Percentiles rank a stretch among this genome's conserved stretches.
These are phyloP conservation scores for Gnatocerus cornutus DNA, from an alignment of 2,888 invertebrate genomes.

Conservation along the genomic window DNA sequence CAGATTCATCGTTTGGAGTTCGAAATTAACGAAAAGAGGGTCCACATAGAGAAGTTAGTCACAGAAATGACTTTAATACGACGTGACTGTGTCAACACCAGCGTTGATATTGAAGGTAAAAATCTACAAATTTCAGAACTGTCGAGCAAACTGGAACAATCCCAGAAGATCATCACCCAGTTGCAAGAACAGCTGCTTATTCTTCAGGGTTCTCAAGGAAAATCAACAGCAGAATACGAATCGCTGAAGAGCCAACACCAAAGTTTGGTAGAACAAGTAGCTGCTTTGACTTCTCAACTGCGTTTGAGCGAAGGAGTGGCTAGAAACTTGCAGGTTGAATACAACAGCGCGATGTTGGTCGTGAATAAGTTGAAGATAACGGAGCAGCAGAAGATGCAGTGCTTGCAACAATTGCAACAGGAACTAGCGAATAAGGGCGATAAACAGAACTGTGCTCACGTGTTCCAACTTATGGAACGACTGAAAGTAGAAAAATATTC, in stretches of 20 bases:
- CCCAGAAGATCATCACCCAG: constrained; percentile 61
- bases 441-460: constrained; percentile 5
- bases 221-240: constrained; percentile 45
- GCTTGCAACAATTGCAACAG: constrained; percentile 59
- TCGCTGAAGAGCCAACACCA: constrained; percentile 49
- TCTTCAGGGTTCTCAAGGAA: constrained; percentile 49
- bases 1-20: constrained; percentile 68
- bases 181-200: constrained; percentile 66
- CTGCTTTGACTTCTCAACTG: constrained; percentile 52
- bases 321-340: constrained; percentile 54
- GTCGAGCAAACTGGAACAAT: constrained; percentile 58
- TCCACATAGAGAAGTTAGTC: constrained; percentile 32
- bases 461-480: constrained; percentile 53
- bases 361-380: constrained; percentile 56
- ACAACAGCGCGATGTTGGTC: constrained; percentile 53
- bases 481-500: constrained; percentile 46
- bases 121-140: constrained; percentile 57
- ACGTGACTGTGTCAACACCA: constrained; percentile 52
- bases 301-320: constrained; percentile 50
- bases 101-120: constrained; percentile 59
- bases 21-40: constrained; percentile 54
- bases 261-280: constrained; percentile 50
- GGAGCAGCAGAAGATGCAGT: constrained; percentile 66
- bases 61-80: constrained; percentile 63
- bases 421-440: background rate